Conservation (phyloP, 2,888 invertebrate species). For the Eristalis arbustorum region DNA sequence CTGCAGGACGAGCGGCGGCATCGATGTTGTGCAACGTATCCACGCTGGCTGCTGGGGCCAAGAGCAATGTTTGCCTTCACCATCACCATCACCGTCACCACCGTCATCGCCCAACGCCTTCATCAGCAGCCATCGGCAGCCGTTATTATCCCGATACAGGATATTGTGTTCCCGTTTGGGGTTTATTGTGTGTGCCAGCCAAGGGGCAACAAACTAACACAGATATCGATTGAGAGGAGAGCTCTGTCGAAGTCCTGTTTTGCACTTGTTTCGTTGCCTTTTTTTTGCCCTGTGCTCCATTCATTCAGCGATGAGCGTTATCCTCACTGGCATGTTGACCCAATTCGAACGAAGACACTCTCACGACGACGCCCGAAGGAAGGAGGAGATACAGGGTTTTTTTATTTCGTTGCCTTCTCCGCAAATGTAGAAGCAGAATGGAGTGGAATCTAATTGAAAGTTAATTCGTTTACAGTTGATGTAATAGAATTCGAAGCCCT, state of each 20-base stretch:
- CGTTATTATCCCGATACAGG: slow-evolving; percentile 38
- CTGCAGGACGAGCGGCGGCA: neutral
- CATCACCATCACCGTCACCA: neutral
- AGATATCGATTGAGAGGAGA: slow-evolving; percentile 27
- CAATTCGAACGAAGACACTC: slow-evolving; percentile 9
- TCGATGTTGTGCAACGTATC: slow-evolving; percentile 5
- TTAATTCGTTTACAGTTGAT: slow-evolving; percentile 36
- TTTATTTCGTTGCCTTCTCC: neutral
- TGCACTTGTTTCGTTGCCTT: neutral
- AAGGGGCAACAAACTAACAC: slow-evolving; percentile 4
- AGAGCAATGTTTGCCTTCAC: slow-evolving; percentile 29
- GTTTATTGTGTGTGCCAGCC: slow-evolving; percentile 3
- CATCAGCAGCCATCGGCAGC: slow-evolving; percentile 11
- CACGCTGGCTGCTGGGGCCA: neutral
- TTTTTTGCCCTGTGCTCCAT: neutral
- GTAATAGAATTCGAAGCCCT: slow-evolving; percentile 51
- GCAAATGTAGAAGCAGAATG: neutral
- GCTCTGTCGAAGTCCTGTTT: slow-evolving; percentile 9
- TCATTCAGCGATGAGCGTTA: slow-evolving; percentile 5
- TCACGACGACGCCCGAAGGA: neutral
- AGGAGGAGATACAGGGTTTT: neutral
- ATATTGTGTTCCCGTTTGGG: slow-evolving; percentile 37
- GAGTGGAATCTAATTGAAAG: neutral
- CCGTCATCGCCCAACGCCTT: neutral
- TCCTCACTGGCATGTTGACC: slow-evolving; percentile 42